Evolutionary conservation across 2,797 vertebrate species (phyloP).

Genomic region (Periophthalmus magnuspinnatus): DNA sequence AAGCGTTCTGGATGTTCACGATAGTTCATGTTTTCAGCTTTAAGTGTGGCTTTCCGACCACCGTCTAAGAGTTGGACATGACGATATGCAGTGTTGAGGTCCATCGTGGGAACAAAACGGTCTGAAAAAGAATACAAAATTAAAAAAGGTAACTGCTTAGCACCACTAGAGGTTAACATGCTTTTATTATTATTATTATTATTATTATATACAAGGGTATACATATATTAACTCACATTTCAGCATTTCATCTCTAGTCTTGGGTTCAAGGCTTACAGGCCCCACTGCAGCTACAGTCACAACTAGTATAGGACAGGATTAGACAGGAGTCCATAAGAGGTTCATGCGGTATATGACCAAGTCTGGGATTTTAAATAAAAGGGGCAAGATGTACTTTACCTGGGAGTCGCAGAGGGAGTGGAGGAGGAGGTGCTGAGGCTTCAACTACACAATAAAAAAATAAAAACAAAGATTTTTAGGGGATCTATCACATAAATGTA

Average conservation of each 20-base stretch:
- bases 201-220: neutral
- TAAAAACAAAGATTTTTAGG: neutral
- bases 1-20: slow-evolving; percentile 76
- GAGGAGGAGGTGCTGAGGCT: slow-evolving; percentile 47
- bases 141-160: neutral
- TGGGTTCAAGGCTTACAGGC: slow-evolving; percentile 58
- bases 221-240: slow-evolving; percentile 71
- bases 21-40: slow-evolving; percentile 68
- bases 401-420: slow-evolving; percentile 27
- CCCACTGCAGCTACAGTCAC: slow-evolving; percentile 18
- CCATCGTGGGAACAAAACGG: slow-evolving; percentile 73
- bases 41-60: slow-evolving; percentile 66
- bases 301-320: slow-evolving; percentile 15
- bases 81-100: slow-evolving; percentile 71
- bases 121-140: slow-evolving; percentile 59
- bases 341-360: too few relatives aligned
- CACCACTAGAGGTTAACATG: too few relatives aligned
- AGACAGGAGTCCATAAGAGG: neutral
- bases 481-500: neutral
- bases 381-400: slow-evolving; percentile 32
- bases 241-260: slow-evolving; percentile 73
- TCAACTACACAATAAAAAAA: slow-evolving; percentile 13
- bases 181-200: too few relatives aligned
- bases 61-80: slow-evolving; percentile 70
- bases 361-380: too few relatives aligned